Evolutionary conservation across 2,888 invertebrate species (phyloP).

Genomic region (Phania funesta): DNA sequence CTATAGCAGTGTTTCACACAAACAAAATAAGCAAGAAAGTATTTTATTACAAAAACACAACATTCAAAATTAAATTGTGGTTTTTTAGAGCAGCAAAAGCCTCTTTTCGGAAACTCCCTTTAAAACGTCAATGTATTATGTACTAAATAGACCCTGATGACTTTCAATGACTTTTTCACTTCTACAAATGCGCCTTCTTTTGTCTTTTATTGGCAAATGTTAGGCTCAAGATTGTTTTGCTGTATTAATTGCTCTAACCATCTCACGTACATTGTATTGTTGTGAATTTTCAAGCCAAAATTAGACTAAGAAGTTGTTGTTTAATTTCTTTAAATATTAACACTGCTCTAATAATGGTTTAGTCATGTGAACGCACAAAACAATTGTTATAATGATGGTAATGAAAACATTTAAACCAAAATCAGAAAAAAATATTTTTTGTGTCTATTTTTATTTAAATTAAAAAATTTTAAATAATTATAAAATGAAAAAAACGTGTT

Average conservation of each 20-base stretch:
- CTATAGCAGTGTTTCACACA: slow-evolving; percentile 6
- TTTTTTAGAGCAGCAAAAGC: too few relatives aligned
- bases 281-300: background rate
- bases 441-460: too few relatives aligned
- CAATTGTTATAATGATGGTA: slow-evolving; percentile 49
- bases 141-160: background rate
- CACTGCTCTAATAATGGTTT: slow-evolving; percentile 41
- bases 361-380: slow-evolving; percentile 58
- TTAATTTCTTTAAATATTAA: slow-evolving; percentile 28
- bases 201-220: slow-evolving; percentile 18
- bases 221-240: background rate
- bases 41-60: background rate
- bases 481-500: too few relatives aligned
- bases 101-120: background rate
- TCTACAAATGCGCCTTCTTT: slow-evolving; percentile 29
- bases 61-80: slow-evolving; percentile 35
- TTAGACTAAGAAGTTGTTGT: slow-evolving; percentile 2
- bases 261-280: slow-evolving; percentile 8
- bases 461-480: too few relatives aligned
- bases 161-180: background rate
- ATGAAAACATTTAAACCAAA: slow-evolving; percentile 46
- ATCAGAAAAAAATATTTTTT: too few relatives aligned
- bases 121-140: slow-evolving; percentile 3
- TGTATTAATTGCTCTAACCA: background rate
- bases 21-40: slow-evolving; percentile 4